These are phyloP conservation scores for Smutsia gigantea DNA, from an alignment of 2,797 vertebrate species.

Conservation along the genomic window DNA sequence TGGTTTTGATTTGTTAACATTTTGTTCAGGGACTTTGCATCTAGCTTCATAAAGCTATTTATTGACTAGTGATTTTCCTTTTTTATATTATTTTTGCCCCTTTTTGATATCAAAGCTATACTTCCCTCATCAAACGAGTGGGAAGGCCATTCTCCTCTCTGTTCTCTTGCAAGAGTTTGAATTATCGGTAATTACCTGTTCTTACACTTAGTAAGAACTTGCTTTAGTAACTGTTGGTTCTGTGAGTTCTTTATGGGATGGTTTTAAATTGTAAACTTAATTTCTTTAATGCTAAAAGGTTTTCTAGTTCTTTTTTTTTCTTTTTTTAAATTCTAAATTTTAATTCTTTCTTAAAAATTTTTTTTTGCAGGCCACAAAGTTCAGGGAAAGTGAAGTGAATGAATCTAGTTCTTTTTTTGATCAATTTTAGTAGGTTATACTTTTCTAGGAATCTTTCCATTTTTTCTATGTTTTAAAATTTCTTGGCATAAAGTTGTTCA, in stretches of 20 bases:
- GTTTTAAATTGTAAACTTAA: not conserved
- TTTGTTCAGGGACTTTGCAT: not conserved
- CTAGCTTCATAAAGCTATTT: not conserved
- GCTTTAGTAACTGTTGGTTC: not conserved
- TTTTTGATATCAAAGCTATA: not conserved
- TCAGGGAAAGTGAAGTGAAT: no score
- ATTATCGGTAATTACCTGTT: not conserved
- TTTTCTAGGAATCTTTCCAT: not conserved
- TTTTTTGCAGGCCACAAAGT: no score
- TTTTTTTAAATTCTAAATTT: no score
- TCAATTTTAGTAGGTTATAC: not conserved
- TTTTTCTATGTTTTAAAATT: constrained; percentile 6
- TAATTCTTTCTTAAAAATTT: no score
- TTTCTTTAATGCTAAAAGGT: not conserved
- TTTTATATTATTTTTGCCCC: not conserved
- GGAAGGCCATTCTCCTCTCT: not conserved
- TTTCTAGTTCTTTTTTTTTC: not conserved
- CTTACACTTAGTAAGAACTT: constrained; percentile 12
- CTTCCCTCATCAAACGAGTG: not conserved
- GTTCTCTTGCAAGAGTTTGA: not conserved
- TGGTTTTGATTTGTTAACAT: constrained; percentile 11
- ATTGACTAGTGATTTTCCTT: not conserved
- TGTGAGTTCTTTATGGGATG: not conserved
- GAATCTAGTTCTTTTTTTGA: not conserved
- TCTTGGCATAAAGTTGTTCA: not conserved